Evolutionary conservation across 2,888 invertebrate species (phyloP).

Genomic region (Synergus umbraculus): DNA sequence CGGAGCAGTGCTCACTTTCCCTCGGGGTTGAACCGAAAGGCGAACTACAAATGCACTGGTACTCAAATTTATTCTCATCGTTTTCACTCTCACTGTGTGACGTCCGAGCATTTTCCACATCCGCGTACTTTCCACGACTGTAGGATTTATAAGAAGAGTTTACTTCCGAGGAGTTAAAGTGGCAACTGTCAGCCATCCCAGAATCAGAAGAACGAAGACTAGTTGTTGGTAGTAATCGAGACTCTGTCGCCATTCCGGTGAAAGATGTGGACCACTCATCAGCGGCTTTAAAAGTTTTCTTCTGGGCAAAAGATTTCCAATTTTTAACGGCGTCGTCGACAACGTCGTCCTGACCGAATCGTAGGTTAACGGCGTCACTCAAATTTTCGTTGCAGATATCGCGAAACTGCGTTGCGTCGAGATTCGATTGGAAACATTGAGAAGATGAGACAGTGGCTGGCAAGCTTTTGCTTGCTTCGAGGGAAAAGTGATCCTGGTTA

Average conservation of each 20-base stretch:
- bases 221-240: conserved; percentile 52
- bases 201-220: conserved; percentile 84
- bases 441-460: conserved; percentile 51
- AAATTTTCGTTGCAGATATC: conserved; percentile 41
- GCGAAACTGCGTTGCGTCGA: conserved; percentile 50
- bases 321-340: conserved; percentile 48
- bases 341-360: conserved; percentile 47
- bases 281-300: conserved; percentile 29
- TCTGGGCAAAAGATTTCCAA: conserved; percentile 54
- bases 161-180: conserved; percentile 69
- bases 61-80: conserved; percentile 80
- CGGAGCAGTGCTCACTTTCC: conserved; percentile 81
- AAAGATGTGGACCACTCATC: conserved; percentile 41
- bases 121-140: conserved; percentile 55
- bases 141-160: conserved; percentile 67
- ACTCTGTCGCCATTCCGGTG: conserved; percentile 25
- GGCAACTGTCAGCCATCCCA: conserved; percentile 90
- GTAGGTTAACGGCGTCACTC: not conserved
- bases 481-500: conserved; percentile 43
- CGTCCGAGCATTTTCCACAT: conserved; percentile 48
- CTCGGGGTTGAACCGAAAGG: conserved; percentile 86
- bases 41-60: conserved; percentile 85
- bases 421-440: conserved; percentile 42
- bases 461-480: conserved; percentile 65
- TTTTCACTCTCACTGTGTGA: conserved; percentile 71